Evolutionary conservation across 2,888 invertebrate genomes (phyloP).

Genomic region (Perdita meconis): DNA sequence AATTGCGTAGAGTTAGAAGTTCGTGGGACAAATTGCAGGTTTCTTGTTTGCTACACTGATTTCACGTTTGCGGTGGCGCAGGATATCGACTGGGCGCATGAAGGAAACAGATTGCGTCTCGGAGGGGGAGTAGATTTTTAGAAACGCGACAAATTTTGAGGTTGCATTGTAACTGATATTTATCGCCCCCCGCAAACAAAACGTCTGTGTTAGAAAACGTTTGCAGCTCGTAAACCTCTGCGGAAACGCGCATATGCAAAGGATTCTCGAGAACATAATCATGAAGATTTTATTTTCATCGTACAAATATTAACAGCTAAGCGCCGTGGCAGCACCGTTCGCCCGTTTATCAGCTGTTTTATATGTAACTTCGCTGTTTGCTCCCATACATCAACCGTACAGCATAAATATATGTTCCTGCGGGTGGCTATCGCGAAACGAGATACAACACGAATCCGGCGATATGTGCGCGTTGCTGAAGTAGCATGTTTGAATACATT

Average conservation of each 20-base stretch:
- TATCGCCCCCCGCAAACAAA: background rate
- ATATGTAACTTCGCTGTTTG: constrained; percentile 44
- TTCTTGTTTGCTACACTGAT: too few relatives aligned
- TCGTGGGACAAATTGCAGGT: background rate
- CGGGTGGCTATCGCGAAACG: constrained; percentile 30
- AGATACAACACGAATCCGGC: constrained; percentile 47
- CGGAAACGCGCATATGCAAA: background rate
- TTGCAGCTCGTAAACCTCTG: background rate
- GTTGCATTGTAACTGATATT: background rate
- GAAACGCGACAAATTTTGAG: background rate
- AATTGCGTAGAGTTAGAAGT: too few relatives aligned
- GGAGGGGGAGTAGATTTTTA: background rate
- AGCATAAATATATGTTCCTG: constrained; percentile 18
- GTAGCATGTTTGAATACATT: constrained; percentile 36
- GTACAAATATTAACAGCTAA: constrained; percentile 35
- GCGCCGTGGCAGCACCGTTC: background rate
- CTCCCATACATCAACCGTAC: constrained; percentile 39
- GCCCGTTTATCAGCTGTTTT: constrained; percentile 52
- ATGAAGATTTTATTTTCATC: constrained; percentile 35
- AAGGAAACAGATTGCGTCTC: background rate
- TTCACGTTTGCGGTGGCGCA: too few relatives aligned
- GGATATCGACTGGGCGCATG: too few relatives aligned
- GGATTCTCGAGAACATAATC: background rate
- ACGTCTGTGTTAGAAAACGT: constrained; percentile 12
- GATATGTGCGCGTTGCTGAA: constrained; percentile 38